These are phyloP conservation scores for Kobus ellipsiprymnus DNA, from an alignment of 2,113 vertebrate genomes.

Conservation along the genomic window DNA sequence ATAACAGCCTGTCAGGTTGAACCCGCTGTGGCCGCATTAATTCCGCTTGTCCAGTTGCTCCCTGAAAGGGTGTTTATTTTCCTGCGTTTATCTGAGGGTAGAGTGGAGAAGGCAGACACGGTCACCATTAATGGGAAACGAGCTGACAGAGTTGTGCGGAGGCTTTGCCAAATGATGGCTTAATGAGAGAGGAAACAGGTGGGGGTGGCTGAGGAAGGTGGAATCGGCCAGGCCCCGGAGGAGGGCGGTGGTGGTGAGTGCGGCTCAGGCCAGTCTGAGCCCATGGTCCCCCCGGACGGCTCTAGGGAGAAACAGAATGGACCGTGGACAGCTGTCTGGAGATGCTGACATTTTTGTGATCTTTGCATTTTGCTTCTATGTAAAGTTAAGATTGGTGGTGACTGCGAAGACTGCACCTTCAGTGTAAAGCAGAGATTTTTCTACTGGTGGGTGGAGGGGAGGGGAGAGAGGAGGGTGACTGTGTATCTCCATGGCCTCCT, in stretches of 20 bases:
- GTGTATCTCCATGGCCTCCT: background rate
- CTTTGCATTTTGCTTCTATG: background rate
- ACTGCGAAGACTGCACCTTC: background rate
- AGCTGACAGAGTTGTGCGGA: too few species aligned
- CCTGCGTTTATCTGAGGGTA: background rate
- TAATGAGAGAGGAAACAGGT: background rate
- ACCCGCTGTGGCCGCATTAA: background rate
- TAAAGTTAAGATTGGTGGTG: background rate
- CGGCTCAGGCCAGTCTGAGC: rapidly evolving
- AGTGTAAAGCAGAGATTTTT: background rate
- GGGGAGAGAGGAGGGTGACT: too few species aligned
- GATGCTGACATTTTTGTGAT: background rate
- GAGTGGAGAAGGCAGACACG: background rate
- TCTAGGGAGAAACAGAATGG: background rate
- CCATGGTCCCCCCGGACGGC: rapidly evolving
- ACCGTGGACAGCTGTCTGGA: background rate
- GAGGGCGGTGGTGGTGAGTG: rapidly evolving
- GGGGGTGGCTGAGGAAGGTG: background rate
- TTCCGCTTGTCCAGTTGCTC: background rate
- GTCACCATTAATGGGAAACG: background rate
- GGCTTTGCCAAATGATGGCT: background rate
- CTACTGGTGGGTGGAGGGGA: background rate
- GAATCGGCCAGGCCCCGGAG: background rate
- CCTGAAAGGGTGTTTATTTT: background rate
- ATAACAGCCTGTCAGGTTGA: background rate